Conservation (phyloP, 92 coral and sea anemone genomes). For the Nematostella vectensis region DNA sequence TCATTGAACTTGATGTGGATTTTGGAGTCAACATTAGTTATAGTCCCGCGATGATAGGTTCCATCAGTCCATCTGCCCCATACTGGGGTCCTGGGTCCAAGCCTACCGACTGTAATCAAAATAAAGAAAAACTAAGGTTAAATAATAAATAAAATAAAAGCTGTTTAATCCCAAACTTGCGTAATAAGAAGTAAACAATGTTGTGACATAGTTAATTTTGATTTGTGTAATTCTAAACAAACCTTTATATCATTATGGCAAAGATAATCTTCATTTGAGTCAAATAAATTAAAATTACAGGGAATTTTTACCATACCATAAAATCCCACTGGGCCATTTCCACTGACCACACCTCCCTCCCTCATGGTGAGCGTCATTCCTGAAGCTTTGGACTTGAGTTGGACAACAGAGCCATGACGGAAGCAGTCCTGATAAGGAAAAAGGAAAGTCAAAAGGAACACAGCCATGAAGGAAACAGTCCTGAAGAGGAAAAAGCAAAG, state of each 20-base stretch:
- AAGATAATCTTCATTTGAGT: too few species aligned
- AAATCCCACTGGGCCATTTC: slow-evolving; percentile 34
- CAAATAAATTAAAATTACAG: too few species aligned
- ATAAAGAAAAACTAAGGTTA: too few species aligned
- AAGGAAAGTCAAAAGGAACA: neutral
- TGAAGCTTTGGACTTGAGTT: slow-evolving; percentile 38
- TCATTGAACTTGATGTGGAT: slow-evolving; percentile 47
- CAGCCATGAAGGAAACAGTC: too few species aligned
- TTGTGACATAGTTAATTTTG: neutral
- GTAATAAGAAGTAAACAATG: neutral
- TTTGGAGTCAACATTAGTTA: slow-evolving; percentile 33
- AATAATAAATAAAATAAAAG: neutral
- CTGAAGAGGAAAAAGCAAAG: too few species aligned
- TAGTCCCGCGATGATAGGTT: slow-evolving; percentile 30
- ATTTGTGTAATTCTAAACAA: neutral
- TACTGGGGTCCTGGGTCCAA: slow-evolving; percentile 38
- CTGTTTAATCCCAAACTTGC: neutral
- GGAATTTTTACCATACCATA: slow-evolving; percentile 40
- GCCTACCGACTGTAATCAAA: slow-evolving; percentile 32
- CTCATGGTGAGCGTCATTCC: slow-evolving; percentile 29
- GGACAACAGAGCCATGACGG: slow-evolving; percentile 46
- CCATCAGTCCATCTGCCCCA: slow-evolving; percentile 53
- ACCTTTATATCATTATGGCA: too few species aligned
- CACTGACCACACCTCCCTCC: slow-evolving; percentile 30
- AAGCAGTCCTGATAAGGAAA: slow-evolving; percentile 33